These are phyloP conservation scores for Lissocephala sabroskyi DNA, from an alignment of 2,888 invertebrate species.

Conservation along the genomic window DNA sequence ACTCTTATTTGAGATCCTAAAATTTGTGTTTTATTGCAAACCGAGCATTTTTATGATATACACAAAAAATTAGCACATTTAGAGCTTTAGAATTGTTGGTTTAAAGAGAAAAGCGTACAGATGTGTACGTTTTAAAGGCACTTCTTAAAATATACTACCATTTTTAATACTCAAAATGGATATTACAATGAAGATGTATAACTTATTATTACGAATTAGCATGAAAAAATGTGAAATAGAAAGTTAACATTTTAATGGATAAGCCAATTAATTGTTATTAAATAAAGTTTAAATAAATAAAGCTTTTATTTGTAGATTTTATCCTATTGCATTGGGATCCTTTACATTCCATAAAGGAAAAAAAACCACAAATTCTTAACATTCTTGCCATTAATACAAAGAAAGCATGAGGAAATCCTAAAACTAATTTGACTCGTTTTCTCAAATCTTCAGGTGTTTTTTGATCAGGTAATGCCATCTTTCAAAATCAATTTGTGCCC, in stretches of 20 bases:
- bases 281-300: conserved; percentile 28
- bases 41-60: too few relatives aligned
- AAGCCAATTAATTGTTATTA: conserved; percentile 45
- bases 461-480: too few relatives aligned
- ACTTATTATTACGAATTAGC: conserved; percentile 29
- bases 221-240: conserved; percentile 69
- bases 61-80: conserved; percentile 6
- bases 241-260: conserved; percentile 69
- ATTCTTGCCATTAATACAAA: too few relatives aligned
- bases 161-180: conserved; percentile 3
- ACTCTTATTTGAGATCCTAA: too few relatives aligned
- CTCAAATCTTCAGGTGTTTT: too few relatives aligned
- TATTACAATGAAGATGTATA: conserved; percentile 15
- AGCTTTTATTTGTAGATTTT: conserved; percentile 1
- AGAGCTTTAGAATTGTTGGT: conserved; percentile 11
- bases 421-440: background rate
- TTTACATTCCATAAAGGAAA: too few relatives aligned
- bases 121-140: conserved; percentile 12
- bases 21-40: too few relatives aligned
- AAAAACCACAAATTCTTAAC: too few relatives aligned
- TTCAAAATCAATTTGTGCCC: too few relatives aligned
- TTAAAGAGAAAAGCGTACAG: conserved; percentile 14
- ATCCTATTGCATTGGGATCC: too few relatives aligned
- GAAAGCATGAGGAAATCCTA: too few relatives aligned
- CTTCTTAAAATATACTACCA: conserved; percentile 7